Conservation (phyloP, 2,888 invertebrate genomes). For the Drosophila peninsularis region DNA sequence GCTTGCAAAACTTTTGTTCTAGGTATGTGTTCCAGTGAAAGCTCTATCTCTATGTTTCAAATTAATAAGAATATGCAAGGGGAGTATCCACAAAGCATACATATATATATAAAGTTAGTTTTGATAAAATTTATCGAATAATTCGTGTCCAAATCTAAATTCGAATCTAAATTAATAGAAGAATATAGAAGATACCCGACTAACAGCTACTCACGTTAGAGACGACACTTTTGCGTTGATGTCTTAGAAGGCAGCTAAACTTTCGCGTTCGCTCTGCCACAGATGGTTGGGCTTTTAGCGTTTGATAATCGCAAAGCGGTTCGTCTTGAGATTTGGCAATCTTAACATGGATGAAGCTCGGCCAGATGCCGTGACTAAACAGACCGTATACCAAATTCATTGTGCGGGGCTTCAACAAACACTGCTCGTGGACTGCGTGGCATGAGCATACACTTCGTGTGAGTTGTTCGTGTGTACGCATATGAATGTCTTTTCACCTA, state of each 20-base stretch:
- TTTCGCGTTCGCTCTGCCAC: slow-evolving; percentile 81
- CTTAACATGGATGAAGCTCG: background rate
- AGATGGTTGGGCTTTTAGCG: slow-evolving; percentile 37
- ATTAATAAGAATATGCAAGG: too few relatives aligned
- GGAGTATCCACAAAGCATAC: too few relatives aligned
- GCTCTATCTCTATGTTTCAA: too few relatives aligned
- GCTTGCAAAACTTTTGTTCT: too few relatives aligned
- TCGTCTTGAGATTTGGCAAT: background rate
- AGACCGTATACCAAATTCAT: slow-evolving; percentile 33
- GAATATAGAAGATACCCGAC: too few relatives aligned
- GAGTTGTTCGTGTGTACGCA: too few relatives aligned
- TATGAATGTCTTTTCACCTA: too few relatives aligned
- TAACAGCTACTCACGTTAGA: slow-evolving; percentile 40
- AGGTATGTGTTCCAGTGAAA: too few relatives aligned
- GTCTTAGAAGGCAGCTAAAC: slow-evolving; percentile 77
- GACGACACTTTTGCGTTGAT: slow-evolving; percentile 46
- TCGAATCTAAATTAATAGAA: too few relatives aligned
- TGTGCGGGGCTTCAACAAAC: background rate
- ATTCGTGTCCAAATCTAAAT: background rate
- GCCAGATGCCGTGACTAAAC: slow-evolving; percentile 12
- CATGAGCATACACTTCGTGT: background rate
- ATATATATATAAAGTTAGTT: too few relatives aligned
- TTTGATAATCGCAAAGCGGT: background rate
- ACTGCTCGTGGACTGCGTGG: background rate
- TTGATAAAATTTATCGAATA: background rate